Conservation (phyloP, 1,140 invertebrate genomes). For the Drosophila prosaltans region DNA sequence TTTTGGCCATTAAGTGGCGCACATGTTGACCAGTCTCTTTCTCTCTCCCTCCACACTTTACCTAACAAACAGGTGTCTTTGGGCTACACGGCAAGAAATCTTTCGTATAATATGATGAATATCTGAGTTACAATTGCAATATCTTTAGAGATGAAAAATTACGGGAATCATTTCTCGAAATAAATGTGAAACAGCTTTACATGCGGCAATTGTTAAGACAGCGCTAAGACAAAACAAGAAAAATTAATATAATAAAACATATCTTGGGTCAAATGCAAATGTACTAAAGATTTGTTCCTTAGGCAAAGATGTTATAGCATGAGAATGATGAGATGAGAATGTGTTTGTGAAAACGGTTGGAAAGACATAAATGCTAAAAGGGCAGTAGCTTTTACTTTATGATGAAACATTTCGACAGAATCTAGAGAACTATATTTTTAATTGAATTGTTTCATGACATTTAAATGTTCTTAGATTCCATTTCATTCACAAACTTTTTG, state of each 20-base stretch:
- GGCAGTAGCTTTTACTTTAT: no score
- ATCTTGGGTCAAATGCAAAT: background rate
- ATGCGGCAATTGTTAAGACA: background rate
- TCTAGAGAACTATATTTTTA: no score
- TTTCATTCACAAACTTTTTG: no score
- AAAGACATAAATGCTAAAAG: no score
- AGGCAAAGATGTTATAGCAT: no score
- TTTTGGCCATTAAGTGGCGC: conserved; percentile 68
- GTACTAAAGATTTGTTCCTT: background rate
- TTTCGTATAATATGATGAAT: conserved; percentile 28
- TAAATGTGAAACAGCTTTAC: background rate
- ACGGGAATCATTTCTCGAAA: background rate
- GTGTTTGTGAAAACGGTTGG: no score
- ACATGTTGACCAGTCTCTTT: conserved; percentile 46
- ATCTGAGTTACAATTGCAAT: conserved; percentile 22
- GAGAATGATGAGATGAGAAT: no score
- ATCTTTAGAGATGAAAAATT: conserved; percentile 16
- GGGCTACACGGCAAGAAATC: conserved; percentile 33
- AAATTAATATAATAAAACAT: background rate
- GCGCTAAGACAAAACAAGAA: background rate
- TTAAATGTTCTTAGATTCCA: no score
- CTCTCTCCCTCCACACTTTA: background rate
- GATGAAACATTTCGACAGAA: no score
- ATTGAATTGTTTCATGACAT: no score
- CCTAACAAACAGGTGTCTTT: conserved; percentile 49